Conservation (phyloP, 2,797 vertebrate genomes). For the Gymnoscopelus braueri region DNA sequence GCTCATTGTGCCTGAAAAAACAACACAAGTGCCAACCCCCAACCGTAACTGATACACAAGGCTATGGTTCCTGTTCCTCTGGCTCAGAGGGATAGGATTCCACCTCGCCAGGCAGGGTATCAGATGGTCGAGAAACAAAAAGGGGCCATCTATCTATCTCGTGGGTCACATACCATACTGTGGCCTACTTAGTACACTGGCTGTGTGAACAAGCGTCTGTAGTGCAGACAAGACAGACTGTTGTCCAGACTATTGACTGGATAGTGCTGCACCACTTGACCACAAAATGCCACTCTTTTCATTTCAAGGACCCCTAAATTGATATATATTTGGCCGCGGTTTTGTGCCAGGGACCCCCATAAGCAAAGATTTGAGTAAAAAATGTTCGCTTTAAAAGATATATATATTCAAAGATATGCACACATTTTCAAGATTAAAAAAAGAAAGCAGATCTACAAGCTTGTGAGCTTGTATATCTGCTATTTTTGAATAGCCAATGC, state of each 20-base stretch:
- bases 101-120: constrained; percentile 72
- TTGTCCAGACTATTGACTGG: no score
- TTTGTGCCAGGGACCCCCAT: no score
- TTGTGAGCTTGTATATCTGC: no score
- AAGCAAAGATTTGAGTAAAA: no score
- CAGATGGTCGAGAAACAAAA: constrained; percentile 74
- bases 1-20: constrained; percentile 22
- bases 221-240: constrained; percentile 14
- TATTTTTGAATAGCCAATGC: no score
- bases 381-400: no score
- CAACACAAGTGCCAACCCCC: constrained; percentile 35
- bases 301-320: no score
- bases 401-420: no score
- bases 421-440: no score
- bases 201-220: constrained; percentile 57
- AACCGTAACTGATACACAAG: constrained; percentile 53
- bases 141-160: constrained; percentile 66
- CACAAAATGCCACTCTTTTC: neutral
- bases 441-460: no score
- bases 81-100: constrained; percentile 61
- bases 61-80: constrained; percentile 54
- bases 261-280: no score
- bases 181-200: constrained; percentile 73
- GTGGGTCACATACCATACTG: constrained; percentile 71
- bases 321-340: no score